Conservation (phyloP, 1,140 invertebrate species). For the Stegodyphus mimosarum region DNA sequence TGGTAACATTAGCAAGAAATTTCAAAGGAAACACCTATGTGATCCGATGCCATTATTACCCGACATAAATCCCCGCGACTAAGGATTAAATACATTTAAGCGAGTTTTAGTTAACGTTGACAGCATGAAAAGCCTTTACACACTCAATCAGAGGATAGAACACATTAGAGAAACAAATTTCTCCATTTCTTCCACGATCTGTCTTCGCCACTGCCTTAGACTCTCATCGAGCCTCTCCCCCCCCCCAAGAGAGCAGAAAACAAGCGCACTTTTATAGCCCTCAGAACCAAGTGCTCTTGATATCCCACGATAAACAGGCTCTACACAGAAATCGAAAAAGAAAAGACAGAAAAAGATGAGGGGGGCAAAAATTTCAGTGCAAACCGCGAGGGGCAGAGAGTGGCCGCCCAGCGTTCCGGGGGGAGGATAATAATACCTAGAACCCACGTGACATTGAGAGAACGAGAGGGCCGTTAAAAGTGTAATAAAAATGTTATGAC, state of each 20-base stretch:
- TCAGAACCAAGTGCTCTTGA: conserved; percentile 56
- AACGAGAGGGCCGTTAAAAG: conserved; percentile 58
- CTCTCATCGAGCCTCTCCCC: conserved; percentile 1
- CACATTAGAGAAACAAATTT: conserved; percentile 14
- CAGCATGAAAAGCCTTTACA: too few species aligned
- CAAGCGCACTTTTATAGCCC: conserved; percentile 52
- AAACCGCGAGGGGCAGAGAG: background rate
- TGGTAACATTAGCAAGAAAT: too few species aligned
- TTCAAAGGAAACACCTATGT: too few species aligned
- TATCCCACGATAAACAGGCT: conserved; percentile 55
- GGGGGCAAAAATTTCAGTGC: background rate
- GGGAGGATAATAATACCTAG: conserved; percentile 50
- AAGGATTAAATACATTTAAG: too few species aligned
- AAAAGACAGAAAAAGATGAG: conserved; percentile 7
- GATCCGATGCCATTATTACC: too few species aligned
- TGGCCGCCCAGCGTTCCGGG: background rate
- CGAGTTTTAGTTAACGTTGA: too few species aligned
- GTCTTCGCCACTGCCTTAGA: background rate
- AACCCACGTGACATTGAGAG: conserved; percentile 51
- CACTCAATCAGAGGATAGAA: too few species aligned
- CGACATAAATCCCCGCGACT: too few species aligned
- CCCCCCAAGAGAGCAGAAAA: conserved; percentile 17
- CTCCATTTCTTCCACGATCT: background rate
- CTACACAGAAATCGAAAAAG: conserved; percentile 40
- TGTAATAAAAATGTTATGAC: conserved; percentile 61